These are phyloP conservation scores for Neogale vison DNA, from an alignment of 2,113 vertebrate species.

Conservation along the genomic window DNA sequence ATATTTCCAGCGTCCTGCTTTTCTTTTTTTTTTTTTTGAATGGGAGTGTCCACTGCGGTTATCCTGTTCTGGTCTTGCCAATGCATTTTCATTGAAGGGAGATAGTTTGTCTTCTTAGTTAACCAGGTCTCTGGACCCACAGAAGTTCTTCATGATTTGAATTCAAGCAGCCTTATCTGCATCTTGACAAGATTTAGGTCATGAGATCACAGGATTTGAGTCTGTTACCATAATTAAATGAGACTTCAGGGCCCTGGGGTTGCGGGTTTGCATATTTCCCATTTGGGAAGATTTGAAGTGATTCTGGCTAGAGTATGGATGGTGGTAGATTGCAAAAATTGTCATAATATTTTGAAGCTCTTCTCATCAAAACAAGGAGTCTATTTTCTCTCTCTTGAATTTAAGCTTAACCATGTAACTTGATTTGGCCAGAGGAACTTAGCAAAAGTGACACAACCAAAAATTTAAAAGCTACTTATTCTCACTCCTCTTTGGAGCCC, in stretches of 20 bases:
- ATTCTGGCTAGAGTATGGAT: not conserved
- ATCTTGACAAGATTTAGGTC: not conserved
- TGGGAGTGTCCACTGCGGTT: not conserved
- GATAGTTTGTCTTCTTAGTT: not conserved
- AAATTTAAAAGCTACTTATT: not conserved
- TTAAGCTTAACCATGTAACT: not conserved
- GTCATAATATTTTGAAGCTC: not conserved
- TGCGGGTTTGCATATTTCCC: not conserved
- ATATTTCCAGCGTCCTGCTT: not conserved
- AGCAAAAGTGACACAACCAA: not conserved
- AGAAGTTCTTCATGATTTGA: not conserved
- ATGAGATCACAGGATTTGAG: not conserved
- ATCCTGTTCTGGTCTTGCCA: not conserved
- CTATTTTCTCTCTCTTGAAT: not conserved
- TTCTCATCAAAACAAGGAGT: not conserved
- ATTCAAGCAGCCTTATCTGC: not conserved
- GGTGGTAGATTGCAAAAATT: not conserved
- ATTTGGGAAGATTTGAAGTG: not conserved
- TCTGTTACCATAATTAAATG: not conserved
- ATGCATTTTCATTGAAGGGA: not conserved
- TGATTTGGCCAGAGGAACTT: not conserved
- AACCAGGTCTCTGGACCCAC: not conserved
- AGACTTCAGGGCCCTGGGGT: not conserved
- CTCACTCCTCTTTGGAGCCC: not conserved
- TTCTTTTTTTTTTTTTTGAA: not conserved